phyloP scores from a whole-genome alignment of 2,888 invertebrate genomes.

The Netelia fuscicornis region DNA sequence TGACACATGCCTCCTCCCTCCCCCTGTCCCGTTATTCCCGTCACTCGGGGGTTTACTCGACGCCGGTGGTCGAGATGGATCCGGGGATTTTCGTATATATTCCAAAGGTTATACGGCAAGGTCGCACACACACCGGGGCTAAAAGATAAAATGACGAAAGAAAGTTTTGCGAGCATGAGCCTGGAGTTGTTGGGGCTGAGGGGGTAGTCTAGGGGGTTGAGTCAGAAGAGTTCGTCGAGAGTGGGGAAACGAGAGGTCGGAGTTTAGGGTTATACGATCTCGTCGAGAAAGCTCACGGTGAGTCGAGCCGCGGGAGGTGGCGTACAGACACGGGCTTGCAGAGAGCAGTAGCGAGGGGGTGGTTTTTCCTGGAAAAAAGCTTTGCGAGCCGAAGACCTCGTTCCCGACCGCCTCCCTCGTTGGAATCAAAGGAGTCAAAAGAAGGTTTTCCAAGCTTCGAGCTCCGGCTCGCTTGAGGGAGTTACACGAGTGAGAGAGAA shows the following conservation, averaged over 20 bases:
- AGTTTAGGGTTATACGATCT: slow-evolving; percentile 33
- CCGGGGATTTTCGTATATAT: slow-evolving; percentile 1
- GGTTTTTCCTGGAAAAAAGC: slow-evolving; percentile 67
- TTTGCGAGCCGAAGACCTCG: slow-evolving; percentile 63
- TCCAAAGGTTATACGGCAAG: slow-evolving; percentile 17
- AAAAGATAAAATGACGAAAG: slow-evolving; percentile 52
- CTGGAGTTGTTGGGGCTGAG: not conserved
- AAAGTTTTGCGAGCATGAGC: slow-evolving; percentile 47
- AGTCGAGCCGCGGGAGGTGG: slow-evolving; percentile 65
- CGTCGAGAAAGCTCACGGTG: slow-evolving; percentile 46
- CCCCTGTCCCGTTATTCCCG: too few relatives aligned
- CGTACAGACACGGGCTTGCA: slow-evolving; percentile 52
- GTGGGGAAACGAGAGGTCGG: slow-evolving; percentile 16
- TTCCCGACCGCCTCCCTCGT: slow-evolving; percentile 62
- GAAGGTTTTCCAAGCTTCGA: slow-evolving; percentile 79
- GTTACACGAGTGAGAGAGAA: not conserved
- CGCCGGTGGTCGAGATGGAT: not conserved
- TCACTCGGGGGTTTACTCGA: not conserved
- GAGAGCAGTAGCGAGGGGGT: slow-evolving; percentile 42
- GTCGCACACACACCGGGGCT: slow-evolving; percentile 8
- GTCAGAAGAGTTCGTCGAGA: slow-evolving; percentile 40
- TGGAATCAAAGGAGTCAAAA: slow-evolving; percentile 83
- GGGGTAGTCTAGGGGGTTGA: slow-evolving; percentile 10
- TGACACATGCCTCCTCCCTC: too few relatives aligned
- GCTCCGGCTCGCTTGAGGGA: slow-evolving; percentile 65